A percentile compares a stretch with the other conserved stretches of the same genome.
These are phyloP conservation scores for Andrena trimmerana DNA, from an alignment of 2,888 invertebrate genomes.

Conservation along the genomic window DNA sequence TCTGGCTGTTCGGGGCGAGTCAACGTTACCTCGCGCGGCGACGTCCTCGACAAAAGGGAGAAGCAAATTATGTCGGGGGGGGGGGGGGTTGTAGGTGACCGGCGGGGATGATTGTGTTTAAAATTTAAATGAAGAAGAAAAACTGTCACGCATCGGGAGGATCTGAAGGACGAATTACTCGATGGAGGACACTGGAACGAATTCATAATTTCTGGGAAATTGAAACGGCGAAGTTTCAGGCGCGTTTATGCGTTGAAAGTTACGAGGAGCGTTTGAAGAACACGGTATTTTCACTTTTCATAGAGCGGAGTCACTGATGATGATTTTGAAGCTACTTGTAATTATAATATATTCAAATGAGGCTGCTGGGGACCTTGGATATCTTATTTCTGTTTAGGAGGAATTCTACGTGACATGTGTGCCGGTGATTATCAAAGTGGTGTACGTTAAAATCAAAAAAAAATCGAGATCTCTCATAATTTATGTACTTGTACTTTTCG, in stretches of 20 bases:
- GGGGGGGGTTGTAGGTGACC: neutral
- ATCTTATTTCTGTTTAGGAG: no score
- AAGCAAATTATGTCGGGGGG: neutral
- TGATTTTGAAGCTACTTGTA: no score
- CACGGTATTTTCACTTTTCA: neutral
- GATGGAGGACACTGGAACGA: neutral
- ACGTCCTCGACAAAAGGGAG: neutral
- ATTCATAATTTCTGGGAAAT: neutral
- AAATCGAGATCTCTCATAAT: no score
- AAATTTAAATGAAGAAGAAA: slow-evolving; percentile 29
- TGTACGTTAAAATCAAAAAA: no score
- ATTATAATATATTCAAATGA: no score
- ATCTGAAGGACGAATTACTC: slow-evolving; percentile 5
- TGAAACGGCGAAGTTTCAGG: neutral
- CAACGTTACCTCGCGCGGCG: neutral
- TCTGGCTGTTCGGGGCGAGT: slow-evolving; percentile 15
- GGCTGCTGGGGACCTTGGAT: no score
- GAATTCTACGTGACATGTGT: no score
- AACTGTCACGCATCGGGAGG: slow-evolving; percentile 24
- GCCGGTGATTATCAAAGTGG: no score
- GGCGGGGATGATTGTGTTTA: slow-evolving; percentile 11
- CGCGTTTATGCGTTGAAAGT: neutral
- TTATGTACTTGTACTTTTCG: no score
- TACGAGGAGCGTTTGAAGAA: neutral
- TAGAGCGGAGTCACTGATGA: no score